Percentiles rank a stretch among this genome's conserved stretches.
Conservation (phyloP, 2,797 vertebrate genomes). For the Margarornis squamiger region DNA sequence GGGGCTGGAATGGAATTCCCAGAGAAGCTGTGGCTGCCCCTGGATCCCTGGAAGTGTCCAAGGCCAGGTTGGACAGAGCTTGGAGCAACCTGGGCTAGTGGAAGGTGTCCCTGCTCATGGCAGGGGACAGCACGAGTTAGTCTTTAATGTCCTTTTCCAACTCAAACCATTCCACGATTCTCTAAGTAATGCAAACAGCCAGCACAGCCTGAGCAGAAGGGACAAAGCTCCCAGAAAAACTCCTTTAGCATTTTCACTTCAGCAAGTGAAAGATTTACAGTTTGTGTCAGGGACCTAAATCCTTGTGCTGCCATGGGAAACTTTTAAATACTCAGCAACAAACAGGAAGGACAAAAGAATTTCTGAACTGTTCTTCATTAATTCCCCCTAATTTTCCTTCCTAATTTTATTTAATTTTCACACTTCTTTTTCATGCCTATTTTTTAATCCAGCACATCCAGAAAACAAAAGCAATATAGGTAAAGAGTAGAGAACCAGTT, state of each 20-base stretch:
- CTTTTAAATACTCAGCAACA: background rate
- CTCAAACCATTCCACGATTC: background rate
- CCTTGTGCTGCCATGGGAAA: background rate
- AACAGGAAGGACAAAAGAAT: background rate
- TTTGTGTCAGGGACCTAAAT: background rate
- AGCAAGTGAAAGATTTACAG: background rate
- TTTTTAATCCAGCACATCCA: background rate
- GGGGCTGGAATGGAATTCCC: background rate
- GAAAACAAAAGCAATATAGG: background rate
- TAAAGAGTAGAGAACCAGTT: background rate
- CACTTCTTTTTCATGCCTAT: background rate
- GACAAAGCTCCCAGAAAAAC: background rate
- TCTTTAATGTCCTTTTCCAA: rapidly evolving
- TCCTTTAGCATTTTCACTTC: background rate
- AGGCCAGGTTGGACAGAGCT: no score
- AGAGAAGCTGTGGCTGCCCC: background rate
- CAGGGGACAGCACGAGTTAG: background rate
- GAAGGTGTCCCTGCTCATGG: background rate
- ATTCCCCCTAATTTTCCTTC: background rate
- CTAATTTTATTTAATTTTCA: background rate
- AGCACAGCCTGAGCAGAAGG: background rate
- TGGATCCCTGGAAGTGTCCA: background rate
- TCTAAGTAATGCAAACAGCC: background rate
- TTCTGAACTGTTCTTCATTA: background rate
- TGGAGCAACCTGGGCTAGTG: rapidly evolving